These are phyloP conservation scores for Vidua chalybeata DNA, from an alignment of 2,113 vertebrate species.

Conservation along the genomic window DNA sequence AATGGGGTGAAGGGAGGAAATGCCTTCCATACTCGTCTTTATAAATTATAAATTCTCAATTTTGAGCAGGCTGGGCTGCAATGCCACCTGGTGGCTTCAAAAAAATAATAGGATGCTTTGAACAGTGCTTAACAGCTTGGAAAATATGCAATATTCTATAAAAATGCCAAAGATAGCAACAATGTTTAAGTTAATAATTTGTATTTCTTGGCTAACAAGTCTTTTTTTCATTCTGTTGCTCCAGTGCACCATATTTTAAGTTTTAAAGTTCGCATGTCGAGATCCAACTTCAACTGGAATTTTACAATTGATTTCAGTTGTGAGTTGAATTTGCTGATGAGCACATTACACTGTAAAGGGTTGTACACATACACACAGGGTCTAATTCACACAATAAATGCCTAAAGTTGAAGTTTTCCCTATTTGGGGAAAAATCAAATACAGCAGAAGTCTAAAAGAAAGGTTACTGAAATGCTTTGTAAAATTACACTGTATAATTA, in stretches of 20 bases:
- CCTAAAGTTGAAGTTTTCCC: slow-evolving; percentile 15
- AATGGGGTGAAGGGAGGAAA: neutral
- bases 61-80: slow-evolving; percentile 80
- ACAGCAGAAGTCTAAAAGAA: slow-evolving; percentile 55
- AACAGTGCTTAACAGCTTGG: neutral
- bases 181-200: neutral
- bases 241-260: neutral
- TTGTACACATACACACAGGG: neutral
- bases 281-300: neutral
- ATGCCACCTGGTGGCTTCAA: slow-evolving; percentile 92
- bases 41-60: neutral
- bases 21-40: neutral
- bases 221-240: neutral
- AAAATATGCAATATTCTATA: slow-evolving; percentile 11
- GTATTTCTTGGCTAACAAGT: neutral
- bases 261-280: neutral
- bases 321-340: slow-evolving; percentile 34
- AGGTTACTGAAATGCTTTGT: slow-evolving; percentile 75
- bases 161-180: slow-evolving; percentile 1
- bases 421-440: slow-evolving; percentile 61
- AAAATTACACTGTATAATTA: slow-evolving; percentile 88
- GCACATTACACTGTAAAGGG: neutral
- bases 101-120: slow-evolving; percentile 5
- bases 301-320: slow-evolving; percentile 32
- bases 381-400: neutral